phyloP scores from a whole-genome alignment of 2,113 vertebrate species.

The Etheostoma spectabile region DNA sequence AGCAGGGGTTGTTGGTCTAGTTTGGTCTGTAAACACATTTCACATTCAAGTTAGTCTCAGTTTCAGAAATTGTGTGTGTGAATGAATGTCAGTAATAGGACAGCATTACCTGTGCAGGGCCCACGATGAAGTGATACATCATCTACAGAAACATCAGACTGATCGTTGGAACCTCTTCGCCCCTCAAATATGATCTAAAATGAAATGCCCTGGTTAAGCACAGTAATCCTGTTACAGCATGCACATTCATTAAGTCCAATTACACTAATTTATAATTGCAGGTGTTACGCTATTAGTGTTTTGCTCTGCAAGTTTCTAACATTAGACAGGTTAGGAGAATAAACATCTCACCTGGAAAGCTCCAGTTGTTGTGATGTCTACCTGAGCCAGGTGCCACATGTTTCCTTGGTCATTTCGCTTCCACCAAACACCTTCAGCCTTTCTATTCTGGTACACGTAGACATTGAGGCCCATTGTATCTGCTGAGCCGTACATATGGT shows the following conservation, averaged over 20 bases:
- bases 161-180: conserved; percentile 77
- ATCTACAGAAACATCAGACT: conserved; percentile 85
- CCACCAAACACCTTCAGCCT: conserved; percentile 44
- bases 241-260: background rate
- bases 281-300: background rate
- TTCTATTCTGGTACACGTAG: conserved; percentile 72
- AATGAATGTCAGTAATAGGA: background rate
- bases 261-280: background rate
- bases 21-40: conserved; percentile 41
- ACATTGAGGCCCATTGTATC: conserved; percentile 81
- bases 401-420: conserved; percentile 78
- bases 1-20: conserved; percentile 19
- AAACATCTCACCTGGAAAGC: conserved; percentile 61
- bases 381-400: conserved; percentile 77
- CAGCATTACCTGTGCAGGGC: conserved; percentile 78
- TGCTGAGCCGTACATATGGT: conserved; percentile 86
- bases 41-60: background rate
- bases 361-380: conserved; percentile 72
- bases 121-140: conserved; percentile 82
- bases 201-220: background rate
- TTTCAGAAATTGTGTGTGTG: background rate
- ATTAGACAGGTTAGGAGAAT: background rate
- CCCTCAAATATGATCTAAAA: conserved; percentile 86
- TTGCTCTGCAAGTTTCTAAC: background rate
- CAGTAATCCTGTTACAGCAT: too few relatives aligned